phyloP scores from a whole-genome alignment of 35 echinoderm and acorn worm genomes.

The Lytechinus pictus region DNA sequence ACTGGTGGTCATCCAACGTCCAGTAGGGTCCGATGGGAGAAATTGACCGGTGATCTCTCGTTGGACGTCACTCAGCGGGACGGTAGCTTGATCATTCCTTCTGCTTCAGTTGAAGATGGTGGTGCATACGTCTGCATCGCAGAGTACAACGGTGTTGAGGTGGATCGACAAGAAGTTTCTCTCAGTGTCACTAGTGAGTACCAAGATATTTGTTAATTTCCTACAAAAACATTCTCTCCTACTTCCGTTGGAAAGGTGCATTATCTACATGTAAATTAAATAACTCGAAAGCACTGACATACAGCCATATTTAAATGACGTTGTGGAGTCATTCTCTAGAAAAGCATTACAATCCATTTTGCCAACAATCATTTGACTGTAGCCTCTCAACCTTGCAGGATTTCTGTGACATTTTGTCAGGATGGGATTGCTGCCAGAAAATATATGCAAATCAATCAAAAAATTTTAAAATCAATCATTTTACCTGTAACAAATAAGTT shows the following conservation, averaged over 20 bases:
- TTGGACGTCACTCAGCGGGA: conserved; percentile 35
- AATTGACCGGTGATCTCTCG: conserved; percentile 60
- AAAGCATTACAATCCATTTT: too few species aligned
- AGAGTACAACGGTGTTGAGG: conserved; percentile 29
- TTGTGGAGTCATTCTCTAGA: too few species aligned
- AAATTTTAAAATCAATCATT: too few species aligned
- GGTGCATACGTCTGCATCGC: conserved; percentile 75
- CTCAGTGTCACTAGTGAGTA: conserved; percentile 85
- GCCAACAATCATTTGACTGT: too few species aligned
- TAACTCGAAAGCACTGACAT: too few species aligned
- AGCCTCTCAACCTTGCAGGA: too few species aligned
- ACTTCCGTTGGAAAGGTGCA: neutral
- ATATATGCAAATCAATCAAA: too few species aligned
- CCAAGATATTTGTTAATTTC: neutral
- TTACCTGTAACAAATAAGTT: too few species aligned
- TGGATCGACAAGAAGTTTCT: conserved; percentile 42
- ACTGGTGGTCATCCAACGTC: conserved; percentile 51
- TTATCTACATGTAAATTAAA: too few species aligned
- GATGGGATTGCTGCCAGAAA: too few species aligned
- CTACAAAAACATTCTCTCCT: neutral
- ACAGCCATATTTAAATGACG: too few species aligned
- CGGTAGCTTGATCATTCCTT: conserved; percentile 60
- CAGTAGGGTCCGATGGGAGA: conserved; percentile 67
- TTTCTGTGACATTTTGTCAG: too few species aligned
- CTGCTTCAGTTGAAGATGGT: conserved; percentile 47